Percentiles rank a stretch among this genome's conserved stretches.
Evolutionary conservation across 1,140 invertebrate species (phyloP).

Genomic region (Aplysia californica): DNA sequence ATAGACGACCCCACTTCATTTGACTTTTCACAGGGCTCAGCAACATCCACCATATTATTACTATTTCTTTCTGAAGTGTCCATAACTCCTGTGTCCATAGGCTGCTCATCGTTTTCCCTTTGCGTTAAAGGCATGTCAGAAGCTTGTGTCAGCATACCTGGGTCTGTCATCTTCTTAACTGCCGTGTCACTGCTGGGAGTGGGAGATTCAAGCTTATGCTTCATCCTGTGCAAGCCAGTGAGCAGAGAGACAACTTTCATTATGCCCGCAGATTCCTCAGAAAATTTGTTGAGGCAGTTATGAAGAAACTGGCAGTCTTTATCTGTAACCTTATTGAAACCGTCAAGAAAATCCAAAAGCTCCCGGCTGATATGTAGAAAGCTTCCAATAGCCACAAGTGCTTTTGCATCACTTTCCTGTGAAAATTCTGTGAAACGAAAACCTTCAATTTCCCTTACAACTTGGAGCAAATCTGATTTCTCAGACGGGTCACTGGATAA

Average conservation of each 20-base stretch:
- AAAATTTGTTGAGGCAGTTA: background rate
- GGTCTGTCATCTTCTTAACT: no score
- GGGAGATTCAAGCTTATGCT: background rate
- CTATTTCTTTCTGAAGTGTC: no score
- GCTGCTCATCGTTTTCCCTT: no score
- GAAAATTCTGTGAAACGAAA: constrained; percentile 11
- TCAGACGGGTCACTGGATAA: background rate
- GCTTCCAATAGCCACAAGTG: constrained; percentile 10
- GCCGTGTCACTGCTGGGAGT: background rate
- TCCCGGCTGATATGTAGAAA: constrained; percentile 22
- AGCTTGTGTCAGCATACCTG: no score
- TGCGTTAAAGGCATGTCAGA: no score
- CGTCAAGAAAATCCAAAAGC: constrained; percentile 18
- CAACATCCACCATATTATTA: no score
- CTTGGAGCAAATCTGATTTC: background rate
- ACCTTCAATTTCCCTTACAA: constrained; percentile 4
- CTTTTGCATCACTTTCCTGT: background rate
- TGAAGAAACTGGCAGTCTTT: constrained; percentile 3
- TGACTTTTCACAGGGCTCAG: no score
- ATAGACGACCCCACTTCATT: no score
- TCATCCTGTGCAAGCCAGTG: background rate
- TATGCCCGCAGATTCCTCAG: background rate
- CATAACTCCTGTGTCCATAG: no score
- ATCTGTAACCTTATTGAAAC: constrained; percentile 3
- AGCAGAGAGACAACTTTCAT: background rate